A percentile compares a stretch with the other conserved stretches of the same genome.
These are phyloP conservation scores for Pantherophis guttatus DNA, from an alignment of 2,113 vertebrate species.

Conservation along the genomic window DNA sequence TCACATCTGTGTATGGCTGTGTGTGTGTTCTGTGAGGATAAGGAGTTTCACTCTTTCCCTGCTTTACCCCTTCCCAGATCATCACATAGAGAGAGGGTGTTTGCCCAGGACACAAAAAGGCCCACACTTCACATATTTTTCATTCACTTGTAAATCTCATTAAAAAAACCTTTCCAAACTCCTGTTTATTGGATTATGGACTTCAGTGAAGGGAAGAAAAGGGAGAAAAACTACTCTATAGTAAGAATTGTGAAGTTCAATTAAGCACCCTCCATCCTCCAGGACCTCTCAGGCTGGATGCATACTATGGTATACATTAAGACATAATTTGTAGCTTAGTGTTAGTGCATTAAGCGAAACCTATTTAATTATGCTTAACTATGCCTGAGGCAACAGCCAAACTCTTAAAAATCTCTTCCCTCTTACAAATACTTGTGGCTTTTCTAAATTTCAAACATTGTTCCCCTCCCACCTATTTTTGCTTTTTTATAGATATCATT, in stretches of 20 bases:
- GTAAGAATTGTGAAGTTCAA: background rate
- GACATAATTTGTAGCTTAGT: background rate
- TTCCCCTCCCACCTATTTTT: background rate
- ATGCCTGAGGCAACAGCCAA: background rate
- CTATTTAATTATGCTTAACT: background rate
- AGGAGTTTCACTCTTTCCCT: background rate
- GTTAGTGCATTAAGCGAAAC: background rate
- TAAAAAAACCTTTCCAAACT: background rate
- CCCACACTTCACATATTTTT: background rate
- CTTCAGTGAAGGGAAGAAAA: background rate
- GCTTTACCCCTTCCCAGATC: background rate
- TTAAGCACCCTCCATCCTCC: background rate
- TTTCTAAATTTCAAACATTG: background rate
- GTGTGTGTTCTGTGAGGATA: background rate
- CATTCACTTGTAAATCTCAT: background rate
- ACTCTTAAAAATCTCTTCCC: background rate
- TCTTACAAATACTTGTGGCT: background rate
- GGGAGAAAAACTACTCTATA: background rate
- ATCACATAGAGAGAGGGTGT: background rate
- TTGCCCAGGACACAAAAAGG: background rate
- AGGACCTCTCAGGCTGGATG: background rate
- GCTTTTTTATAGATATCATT: background rate
- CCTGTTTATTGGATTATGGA: background rate
- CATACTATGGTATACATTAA: background rate
- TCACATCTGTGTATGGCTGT: background rate